Evolutionary conservation across 1,140 invertebrate genomes (phyloP).

Genomic region (Neodiprion pinetum): DNA sequence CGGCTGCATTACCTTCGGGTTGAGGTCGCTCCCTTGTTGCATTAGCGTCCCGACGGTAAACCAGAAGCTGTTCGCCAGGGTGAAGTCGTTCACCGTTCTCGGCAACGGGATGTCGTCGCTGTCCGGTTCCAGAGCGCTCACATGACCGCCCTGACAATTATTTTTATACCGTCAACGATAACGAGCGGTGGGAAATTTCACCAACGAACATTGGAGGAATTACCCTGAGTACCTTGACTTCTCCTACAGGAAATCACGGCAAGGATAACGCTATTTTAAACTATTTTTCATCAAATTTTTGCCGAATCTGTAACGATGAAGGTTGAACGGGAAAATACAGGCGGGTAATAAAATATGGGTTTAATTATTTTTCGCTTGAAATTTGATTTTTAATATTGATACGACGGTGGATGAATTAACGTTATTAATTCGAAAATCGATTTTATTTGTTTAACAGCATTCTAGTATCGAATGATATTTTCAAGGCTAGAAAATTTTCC

Average conservation of each 20-base stretch:
- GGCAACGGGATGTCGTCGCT: constrained; percentile 59
- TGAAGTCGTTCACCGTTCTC: constrained; percentile 77
- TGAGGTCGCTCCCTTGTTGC: constrained; percentile 92
- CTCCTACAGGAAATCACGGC: constrained; percentile 7
- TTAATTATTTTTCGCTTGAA: too few species aligned
- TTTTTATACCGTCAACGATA: constrained; percentile 44
- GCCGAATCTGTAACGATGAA: neutral
- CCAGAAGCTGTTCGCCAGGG: constrained; percentile 85
- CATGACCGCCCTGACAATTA: constrained; percentile 54
- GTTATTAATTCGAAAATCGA: too few species aligned
- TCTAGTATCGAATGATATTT: too few species aligned
- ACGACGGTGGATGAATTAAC: too few species aligned
- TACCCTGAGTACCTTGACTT: neutral
- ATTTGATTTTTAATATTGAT: too few species aligned
- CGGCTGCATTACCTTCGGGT: constrained; percentile 73
- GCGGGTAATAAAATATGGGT: neutral
- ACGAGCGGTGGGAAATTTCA: constrained; percentile 57
- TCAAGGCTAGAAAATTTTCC: too few species aligned
- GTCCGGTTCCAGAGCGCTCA: constrained; percentile 54
- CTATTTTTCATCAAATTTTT: too few species aligned
- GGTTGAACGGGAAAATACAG: neutral
- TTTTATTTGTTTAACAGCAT: too few species aligned
- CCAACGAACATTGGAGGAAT: constrained; percentile 48
- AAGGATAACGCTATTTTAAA: neutral
- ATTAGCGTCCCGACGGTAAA: constrained; percentile 93